Conservation (phyloP, 2,797 vertebrate genomes). For the Micrastur ruficollis region DNA sequence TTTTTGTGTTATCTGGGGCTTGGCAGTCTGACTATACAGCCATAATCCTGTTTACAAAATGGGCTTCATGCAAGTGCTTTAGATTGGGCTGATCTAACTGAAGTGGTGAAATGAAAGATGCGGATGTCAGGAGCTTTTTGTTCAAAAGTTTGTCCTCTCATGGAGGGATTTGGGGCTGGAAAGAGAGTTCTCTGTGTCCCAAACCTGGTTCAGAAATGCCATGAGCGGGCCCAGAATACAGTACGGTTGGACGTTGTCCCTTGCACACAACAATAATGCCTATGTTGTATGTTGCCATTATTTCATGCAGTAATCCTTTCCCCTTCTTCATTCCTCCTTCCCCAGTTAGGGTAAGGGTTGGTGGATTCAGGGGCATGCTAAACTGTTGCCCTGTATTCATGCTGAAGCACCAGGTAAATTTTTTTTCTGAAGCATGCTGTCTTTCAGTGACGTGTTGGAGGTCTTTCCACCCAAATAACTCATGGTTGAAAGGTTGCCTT, state of each 20-base stretch:
- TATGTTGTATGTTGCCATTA: background rate
- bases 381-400: background rate
- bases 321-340: background rate
- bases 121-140: constrained; percentile 34
- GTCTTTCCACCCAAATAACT: background rate
- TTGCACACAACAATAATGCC: background rate
- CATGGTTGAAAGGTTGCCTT: background rate
- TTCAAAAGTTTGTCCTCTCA: constrained; percentile 21
- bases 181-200: background rate
- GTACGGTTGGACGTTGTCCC: background rate
- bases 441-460: background rate
- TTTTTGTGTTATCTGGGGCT: constrained; percentile 61
- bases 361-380: background rate
- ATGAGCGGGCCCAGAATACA: background rate
- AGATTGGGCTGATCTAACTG: constrained; percentile 52
- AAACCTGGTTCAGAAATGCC: background rate
- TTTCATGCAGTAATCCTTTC: background rate
- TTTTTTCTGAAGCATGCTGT: background rate
- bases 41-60: constrained; percentile 69
- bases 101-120: constrained; percentile 45
- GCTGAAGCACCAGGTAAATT: background rate
- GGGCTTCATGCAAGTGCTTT: constrained; percentile 61
- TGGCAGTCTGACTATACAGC: constrained; percentile 58
- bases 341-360: background rate
- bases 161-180: constrained; percentile 12